phyloP scores from a whole-genome alignment of 2,113 vertebrate genomes.

The Nibea albiflora region DNA sequence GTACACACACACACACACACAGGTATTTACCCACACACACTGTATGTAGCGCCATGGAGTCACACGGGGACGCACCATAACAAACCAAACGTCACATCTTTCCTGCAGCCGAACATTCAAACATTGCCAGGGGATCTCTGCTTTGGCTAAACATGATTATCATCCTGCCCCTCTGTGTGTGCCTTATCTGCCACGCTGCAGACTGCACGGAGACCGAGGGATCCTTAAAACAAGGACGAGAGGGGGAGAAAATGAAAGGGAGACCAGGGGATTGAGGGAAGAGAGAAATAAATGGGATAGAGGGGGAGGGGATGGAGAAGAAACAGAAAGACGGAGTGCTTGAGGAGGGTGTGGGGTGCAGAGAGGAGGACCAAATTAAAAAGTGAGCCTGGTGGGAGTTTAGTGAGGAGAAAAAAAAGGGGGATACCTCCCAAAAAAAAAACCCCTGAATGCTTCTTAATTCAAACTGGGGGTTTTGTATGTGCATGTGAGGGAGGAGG shows the following conservation, averaged over 20 bases:
- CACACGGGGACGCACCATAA: slow-evolving; percentile 50
- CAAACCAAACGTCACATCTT: slow-evolving; percentile 25
- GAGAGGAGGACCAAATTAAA: slow-evolving; percentile 59
- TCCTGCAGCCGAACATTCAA: slow-evolving; percentile 29
- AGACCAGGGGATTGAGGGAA: slow-evolving; percentile 46
- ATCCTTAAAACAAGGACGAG: slow-evolving; percentile 73
- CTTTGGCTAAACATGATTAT: slow-evolving; percentile 70
- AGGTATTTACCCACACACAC: slow-evolving; percentile 1
- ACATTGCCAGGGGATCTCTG: slow-evolving; percentile 42
- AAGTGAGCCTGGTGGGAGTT: slow-evolving; percentile 63
- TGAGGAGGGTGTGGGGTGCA: slow-evolving; percentile 43
- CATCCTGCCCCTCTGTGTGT: slow-evolving; percentile 49
- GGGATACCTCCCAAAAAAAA: slow-evolving; percentile 42
- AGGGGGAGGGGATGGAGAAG: slow-evolving; percentile 40
- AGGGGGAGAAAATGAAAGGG: slow-evolving; percentile 52
- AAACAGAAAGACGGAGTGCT: slow-evolving; percentile 39
- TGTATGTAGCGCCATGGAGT: slow-evolving; percentile 27
- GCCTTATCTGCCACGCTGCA: slow-evolving; percentile 76
- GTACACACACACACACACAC: slow-evolving; percentile 1
- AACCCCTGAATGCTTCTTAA: slow-evolving; percentile 15
- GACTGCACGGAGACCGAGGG: slow-evolving; percentile 53
- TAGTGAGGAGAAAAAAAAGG: slow-evolving; percentile 10
- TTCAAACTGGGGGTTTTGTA: slow-evolving; percentile 54
- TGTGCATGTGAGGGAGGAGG: slow-evolving; percentile 37
- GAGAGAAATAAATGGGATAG: slow-evolving; percentile 62